Base-by-base conservation (phyloP, 1,140 invertebrate genomes). In the Medauroidea extradentata region DNA sequence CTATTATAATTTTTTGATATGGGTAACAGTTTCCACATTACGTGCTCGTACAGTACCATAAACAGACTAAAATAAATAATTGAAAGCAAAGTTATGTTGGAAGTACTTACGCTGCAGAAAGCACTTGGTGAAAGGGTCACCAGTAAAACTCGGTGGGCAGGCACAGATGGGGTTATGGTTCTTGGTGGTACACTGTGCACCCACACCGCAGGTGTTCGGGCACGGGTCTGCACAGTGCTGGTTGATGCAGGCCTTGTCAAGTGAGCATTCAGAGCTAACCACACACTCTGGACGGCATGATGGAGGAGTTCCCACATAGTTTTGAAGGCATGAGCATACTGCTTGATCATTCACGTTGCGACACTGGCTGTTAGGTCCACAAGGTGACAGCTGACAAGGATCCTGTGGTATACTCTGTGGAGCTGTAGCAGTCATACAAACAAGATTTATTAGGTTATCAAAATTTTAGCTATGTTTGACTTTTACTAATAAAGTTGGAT, bases 91-190 rank as follows among this genome's bases (percentile, higher is more conserved):
- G 11, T n/a, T n/a, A n/a, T n/a, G n/a, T n/a, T n/a, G n/a, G n/a
- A n/a, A 53, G 16, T 46, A 68, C 71, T 71, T 71, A 77, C 75
- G 67, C 68, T 72, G 72, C 63, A 67, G 77, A 27, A 68, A 54
- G 67, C 85, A 88, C 52, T 76, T 74, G 8, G 74, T 75, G 68
- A 89, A 89, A 39, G 89, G 87, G 83, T 91, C 87, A 49, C 89
- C 89, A 27, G 83, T 85, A 67, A 83, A 86, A 8, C 88, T 86
- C 41, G 79, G 67, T 56, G 83, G 81, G 70, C 87, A 90, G n/a
- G 82, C 83, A 67, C 87, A 90, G 55, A 86, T 85, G 66, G 79
- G 81, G 62, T 72, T 82, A 61, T 80, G 84, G 65, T 82, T 83
- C 61, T 76, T 76, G 0, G 80, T 76, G 55, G 73, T 73, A 68